Conservation (phyloP, 2,888 invertebrate genomes). For the Lithophane semibrunnea region DNA sequence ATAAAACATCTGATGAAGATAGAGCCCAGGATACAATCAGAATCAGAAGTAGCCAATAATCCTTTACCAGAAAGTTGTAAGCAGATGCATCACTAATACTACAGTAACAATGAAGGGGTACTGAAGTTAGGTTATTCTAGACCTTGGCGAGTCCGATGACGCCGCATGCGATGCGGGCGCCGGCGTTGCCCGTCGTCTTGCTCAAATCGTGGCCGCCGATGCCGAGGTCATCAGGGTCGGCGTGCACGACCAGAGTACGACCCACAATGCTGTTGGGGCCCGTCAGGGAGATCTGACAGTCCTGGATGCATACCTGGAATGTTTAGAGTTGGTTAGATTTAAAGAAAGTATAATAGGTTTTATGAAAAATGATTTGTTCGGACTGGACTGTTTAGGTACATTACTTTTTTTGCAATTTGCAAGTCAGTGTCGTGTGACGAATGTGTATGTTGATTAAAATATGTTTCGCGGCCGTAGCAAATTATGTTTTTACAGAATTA, state of each 20-base stretch:
- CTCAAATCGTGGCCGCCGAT: slow-evolving; percentile 97
- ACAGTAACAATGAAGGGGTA: slow-evolving; percentile 38
- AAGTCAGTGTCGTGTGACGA: background rate
- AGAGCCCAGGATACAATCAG: slow-evolving; percentile 3
- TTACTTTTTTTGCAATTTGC: background rate
- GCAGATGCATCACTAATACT: slow-evolving; percentile 45
- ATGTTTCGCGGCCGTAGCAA: background rate
- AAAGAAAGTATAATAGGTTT: slow-evolving; percentile 3
- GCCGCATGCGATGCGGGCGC: slow-evolving; percentile 96
- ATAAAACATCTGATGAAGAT: slow-evolving; percentile 2
- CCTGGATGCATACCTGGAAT: slow-evolving; percentile 84
- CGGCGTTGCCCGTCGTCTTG: slow-evolving; percentile 98
- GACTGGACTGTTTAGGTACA: no score
- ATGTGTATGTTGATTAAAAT: background rate
- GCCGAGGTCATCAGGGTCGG: slow-evolving; percentile 98
- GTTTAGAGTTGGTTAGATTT: background rate
- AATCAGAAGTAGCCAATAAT: slow-evolving; percentile 21
- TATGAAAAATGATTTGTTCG: no score
- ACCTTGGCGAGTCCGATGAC: slow-evolving; percentile 93
- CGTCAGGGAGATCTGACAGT: slow-evolving; percentile 81
- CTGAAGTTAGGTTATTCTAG: slow-evolving; percentile 50
- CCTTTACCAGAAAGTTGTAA: slow-evolving; percentile 40
- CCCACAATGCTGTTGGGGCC: slow-evolving; percentile 95
- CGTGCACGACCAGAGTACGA: slow-evolving; percentile 97
- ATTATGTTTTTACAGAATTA: background rate